A percentile compares a stretch with the other conserved stretches of the same genome.
phyloP scores from a whole-genome alignment of 2,797 vertebrate genomes.

The Esox lucius region DNA sequence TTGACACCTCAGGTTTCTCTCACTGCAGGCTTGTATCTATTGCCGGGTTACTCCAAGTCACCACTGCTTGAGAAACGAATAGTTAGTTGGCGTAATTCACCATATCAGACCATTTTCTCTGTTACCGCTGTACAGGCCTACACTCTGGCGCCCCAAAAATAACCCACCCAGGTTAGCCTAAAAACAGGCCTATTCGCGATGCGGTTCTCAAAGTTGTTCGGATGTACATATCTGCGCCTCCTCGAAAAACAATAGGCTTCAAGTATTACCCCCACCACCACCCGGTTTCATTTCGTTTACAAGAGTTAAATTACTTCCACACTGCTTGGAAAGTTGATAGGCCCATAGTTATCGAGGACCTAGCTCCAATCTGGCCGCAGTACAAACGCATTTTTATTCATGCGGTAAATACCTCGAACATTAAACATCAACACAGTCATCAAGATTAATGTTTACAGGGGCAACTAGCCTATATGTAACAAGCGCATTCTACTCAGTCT shows the following conservation, averaged over 20 bases:
- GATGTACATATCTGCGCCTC: background rate
- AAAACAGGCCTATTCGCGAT: background rate
- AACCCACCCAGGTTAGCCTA: background rate
- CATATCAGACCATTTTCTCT: background rate
- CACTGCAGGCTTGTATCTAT: background rate
- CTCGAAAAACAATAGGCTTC: background rate
- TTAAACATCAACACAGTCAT: slow-evolving; percentile 62
- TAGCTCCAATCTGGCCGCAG: slow-evolving; percentile 33
- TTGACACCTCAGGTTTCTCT: slow-evolving; percentile 45
- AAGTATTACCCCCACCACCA: slow-evolving; percentile 21
- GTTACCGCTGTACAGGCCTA: background rate
- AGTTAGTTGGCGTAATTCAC: background rate
- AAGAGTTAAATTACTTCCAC: slow-evolving; percentile 70
- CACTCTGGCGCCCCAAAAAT: background rate
- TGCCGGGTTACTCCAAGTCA: background rate
- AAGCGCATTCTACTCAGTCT: slow-evolving; percentile 45
- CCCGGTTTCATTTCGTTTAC: slow-evolving; percentile 62
- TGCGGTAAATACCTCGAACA: slow-evolving; percentile 49
- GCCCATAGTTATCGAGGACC: slow-evolving; percentile 30
- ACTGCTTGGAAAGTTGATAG: slow-evolving; percentile 33
- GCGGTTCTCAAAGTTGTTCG: background rate
- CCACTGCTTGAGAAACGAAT: background rate
- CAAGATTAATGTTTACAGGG: slow-evolving; percentile 46
- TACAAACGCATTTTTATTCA: slow-evolving; percentile 5
- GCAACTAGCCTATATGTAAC: slow-evolving; percentile 42